Evolutionary conservation across 2,797 vertebrate species (phyloP), one percentile per base, ranked within the genome.

Genomic region (Lepus townsendii): DNA sequence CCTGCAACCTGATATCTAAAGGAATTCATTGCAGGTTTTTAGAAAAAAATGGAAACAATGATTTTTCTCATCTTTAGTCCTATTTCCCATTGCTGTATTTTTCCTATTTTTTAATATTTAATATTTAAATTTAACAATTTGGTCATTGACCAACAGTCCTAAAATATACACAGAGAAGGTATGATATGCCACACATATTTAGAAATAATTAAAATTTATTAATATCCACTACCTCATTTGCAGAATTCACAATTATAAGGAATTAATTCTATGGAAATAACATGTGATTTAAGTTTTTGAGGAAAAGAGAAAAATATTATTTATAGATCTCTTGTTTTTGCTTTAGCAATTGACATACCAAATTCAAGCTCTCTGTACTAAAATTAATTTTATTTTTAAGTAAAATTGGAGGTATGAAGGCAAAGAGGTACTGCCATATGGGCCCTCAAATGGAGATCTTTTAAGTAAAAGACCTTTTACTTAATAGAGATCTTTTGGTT

Each of bases 241-340:
- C 77, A 93, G 50, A 83, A 76, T 52, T 77, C 50, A 76, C 5
- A 65, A 5, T 26, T 60, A 7, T 20, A 83, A 83, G 16, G 10
- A 66, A 62, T 32, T 73, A 62, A 84, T 62, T 71, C n/a, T 93
- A 35, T 88, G 32, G 52, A 83, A 84, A 69, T 93, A 91, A 6
- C 22, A 88, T 35, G 16, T 63, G 11, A 78, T 54, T 32, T 88
- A 35, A 2, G 0, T 42, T 83, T 88, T 92, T 87, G 24, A 26
- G 78, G 27, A 82, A 54, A 50, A 94, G 62, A 90, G 52, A 57
- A 7, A 80, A 10, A 93, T 91, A 50, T 62, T n/a, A 24, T 60
- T 50, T 62, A 7, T 5, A 90, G 38, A 19, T 3, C 85, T 83
- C 75, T 90, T n/a, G 35, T 89, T 93, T 57, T 91, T 90, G n/a